Evolutionary conservation across 2,888 invertebrate species (phyloP).

Genomic region (Eulithis prunata): DNA sequence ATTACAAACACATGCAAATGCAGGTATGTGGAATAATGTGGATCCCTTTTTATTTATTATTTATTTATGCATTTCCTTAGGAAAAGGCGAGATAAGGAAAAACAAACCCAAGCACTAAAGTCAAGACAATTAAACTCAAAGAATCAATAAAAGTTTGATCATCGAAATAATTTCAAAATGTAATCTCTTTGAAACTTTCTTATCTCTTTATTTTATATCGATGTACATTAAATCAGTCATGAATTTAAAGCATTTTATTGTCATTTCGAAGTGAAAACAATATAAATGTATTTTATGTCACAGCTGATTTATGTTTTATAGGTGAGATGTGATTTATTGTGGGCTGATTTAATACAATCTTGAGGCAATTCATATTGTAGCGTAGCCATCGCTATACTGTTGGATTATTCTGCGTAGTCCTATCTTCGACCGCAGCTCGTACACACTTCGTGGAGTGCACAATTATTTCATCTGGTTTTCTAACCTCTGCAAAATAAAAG

Average conservation of each 20-base stretch:
- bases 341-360: conserved; percentile 73
- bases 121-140: conserved; percentile 54
- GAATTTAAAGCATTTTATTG: conserved; percentile 81
- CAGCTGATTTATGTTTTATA: conserved; percentile 81
- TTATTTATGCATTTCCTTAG: conserved; percentile 5
- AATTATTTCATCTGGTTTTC: not conserved
- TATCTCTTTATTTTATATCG: conserved; percentile 62
- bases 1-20: too few relatives aligned
- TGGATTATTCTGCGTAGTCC: conserved; percentile 13
- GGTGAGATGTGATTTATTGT: conserved; percentile 79
- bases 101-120: conserved; percentile 43
- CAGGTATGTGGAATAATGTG: too few relatives aligned
- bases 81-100: conserved; percentile 33
- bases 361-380: conserved; percentile 49
- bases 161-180: conserved; percentile 59
- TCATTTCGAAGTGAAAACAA: conserved; percentile 81
- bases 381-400: conserved; percentile 14
- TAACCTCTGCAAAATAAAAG: not conserved
- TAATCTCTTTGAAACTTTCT: conserved; percentile 54
- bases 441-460: not conserved
- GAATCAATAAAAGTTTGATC: conserved; percentile 63
- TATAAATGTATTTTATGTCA: conserved; percentile 82
- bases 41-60: conserved; percentile 17
- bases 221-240: conserved; percentile 77
- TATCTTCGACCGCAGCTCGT: conserved; percentile 1